These are phyloP conservation scores for Dryadula phaetusa DNA, from an alignment of 2,888 invertebrate genomes.

Conservation along the genomic window DNA sequence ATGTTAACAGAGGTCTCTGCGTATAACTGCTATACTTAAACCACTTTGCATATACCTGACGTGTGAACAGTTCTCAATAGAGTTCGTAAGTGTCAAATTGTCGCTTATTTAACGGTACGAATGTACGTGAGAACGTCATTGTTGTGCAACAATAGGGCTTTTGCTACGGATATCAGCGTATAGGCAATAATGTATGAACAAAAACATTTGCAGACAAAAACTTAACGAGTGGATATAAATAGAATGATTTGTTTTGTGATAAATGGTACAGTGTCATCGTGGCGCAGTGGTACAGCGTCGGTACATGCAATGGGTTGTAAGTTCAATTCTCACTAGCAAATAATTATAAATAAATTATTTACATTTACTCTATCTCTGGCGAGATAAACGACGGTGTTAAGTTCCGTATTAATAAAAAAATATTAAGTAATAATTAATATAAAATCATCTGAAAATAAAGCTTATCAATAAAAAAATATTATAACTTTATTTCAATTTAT, in stretches of 20 bases:
- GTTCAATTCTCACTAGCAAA: too few species aligned
- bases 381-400: too few species aligned
- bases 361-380: too few species aligned
- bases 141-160: conserved; percentile 14
- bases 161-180: conserved; percentile 24
- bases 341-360: too few species aligned
- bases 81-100: conserved; percentile 21
- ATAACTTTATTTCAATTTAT: too few species aligned
- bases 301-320: not conserved
- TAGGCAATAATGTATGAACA: conserved; percentile 15
- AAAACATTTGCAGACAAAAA: conserved; percentile 9
- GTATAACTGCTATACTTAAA: not conserved
- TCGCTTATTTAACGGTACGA: conserved; percentile 17
- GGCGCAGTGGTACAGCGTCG: too few species aligned
- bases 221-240: not conserved
- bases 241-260: not conserved
- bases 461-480: too few species aligned
- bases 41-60: not conserved
- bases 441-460: too few species aligned
- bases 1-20: not conserved
- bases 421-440: too few species aligned
- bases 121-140: conserved; percentile 20
- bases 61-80: not conserved
- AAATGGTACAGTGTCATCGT: not conserved
- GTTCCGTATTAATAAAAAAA: too few species aligned